Conservation (phyloP, 2,888 invertebrate species). For the Chaetoderma sp. region DNA sequence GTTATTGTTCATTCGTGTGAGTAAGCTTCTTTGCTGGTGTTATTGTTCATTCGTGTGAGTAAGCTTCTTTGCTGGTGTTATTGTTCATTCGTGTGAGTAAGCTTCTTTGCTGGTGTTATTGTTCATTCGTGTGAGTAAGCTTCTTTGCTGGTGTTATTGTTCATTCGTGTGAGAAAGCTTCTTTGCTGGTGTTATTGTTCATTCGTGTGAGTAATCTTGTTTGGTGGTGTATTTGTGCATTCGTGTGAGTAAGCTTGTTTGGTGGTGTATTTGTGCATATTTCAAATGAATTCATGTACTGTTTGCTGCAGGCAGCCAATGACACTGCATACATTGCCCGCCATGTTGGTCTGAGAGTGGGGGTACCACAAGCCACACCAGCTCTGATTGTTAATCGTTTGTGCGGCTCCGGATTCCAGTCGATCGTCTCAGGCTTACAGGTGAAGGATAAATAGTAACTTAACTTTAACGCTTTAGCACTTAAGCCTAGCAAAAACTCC, state of each 20-base stretch:
- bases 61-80: no score
- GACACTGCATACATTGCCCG: conserved; percentile 87
- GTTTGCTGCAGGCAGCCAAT: conserved; percentile 73
- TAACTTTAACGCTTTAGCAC: no score
- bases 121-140: no score
- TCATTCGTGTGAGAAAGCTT: no score
- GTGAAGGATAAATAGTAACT: no score
- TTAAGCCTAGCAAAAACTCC: no score
- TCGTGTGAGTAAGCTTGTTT: not conserved
- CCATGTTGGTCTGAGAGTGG: conserved; percentile 86
- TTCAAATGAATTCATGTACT: not conserved
- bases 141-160: no score
- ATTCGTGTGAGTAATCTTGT: not conserved
- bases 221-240: not conserved
- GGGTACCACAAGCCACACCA: conserved; percentile 83
- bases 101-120: no score
- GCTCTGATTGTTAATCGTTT: conserved; percentile 91
- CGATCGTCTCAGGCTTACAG: conserved; percentile 90
- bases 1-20: no score
- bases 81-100: no score
- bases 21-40: no score
- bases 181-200: not conserved
- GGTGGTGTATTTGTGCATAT: not conserved
- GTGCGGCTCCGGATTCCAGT: conserved; percentile 98
- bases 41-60: no score